Evolutionary conservation across 2,797 vertebrate species (phyloP).

Genomic region (Smutsia temminckii): DNA sequence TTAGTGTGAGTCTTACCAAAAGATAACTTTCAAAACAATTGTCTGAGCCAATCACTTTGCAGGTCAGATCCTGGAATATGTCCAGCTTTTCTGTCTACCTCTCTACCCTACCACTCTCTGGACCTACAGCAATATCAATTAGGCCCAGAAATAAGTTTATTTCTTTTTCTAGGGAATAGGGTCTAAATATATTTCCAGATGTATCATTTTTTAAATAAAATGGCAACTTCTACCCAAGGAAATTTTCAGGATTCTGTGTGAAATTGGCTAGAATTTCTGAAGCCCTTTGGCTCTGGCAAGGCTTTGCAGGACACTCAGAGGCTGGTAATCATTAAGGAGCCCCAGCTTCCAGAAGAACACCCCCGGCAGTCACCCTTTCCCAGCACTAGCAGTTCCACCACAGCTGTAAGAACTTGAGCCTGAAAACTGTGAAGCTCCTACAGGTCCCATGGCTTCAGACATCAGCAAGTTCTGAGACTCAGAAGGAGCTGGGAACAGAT

Average conservation of each 20-base stretch:
- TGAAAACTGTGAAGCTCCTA: not conserved
- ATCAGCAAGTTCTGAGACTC: not conserved
- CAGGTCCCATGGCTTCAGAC: not conserved
- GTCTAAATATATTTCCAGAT: not conserved
- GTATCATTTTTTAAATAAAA: slow-evolving; percentile 25
- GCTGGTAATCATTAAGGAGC: not conserved
- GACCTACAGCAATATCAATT: not conserved
- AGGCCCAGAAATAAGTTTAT: not conserved
- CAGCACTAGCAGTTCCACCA: not conserved
- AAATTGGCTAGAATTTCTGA: not conserved
- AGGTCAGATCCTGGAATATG: not conserved
- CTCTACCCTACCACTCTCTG: not conserved
- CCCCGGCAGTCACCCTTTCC: not conserved
- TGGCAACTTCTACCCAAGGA: not conserved
- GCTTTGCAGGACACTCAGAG: not conserved
- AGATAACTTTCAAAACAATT: not conserved
- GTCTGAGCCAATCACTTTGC: not conserved
- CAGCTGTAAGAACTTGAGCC: not conserved
- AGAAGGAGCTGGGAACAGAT: not conserved
- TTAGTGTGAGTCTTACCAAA: not conserved
- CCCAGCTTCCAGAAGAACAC: not conserved
- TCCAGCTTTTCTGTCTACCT: not conserved
- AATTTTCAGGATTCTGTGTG: not conserved
- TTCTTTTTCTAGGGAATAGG: not conserved
- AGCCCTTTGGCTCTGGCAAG: not conserved